phyloP scores from a whole-genome alignment of 2,888 invertebrate genomes.

The Steinernema scapterisci region DNA sequence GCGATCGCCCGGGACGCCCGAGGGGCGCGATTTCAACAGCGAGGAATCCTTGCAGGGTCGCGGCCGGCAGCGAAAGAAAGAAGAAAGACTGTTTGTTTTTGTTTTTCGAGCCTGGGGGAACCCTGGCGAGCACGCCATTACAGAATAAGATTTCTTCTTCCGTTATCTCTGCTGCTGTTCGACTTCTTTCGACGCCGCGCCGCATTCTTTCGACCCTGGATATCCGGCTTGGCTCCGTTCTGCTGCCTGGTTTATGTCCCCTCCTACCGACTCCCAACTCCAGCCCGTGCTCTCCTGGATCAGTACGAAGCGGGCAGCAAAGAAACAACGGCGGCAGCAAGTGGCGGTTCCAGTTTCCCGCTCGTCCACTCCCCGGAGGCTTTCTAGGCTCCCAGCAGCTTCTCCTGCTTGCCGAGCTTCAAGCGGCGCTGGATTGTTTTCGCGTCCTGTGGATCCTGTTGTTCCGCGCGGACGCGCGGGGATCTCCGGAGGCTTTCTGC shows the following conservation, averaged over 20 bases:
- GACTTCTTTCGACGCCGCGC: slow-evolving; percentile 10
- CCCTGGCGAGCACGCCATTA: not conserved
- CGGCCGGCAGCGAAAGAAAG: not conserved
- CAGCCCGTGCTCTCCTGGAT: not conserved
- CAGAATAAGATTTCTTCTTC: not conserved
- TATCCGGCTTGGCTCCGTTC: slow-evolving; percentile 24
- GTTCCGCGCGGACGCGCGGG: slow-evolving; percentile 19
- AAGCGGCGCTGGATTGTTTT: slow-evolving; percentile 3
- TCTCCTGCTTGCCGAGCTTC: not conserved
- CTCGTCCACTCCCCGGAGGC: not conserved
- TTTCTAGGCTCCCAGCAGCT: slow-evolving; percentile 16
- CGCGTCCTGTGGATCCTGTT: slow-evolving; percentile 1
- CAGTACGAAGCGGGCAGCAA: not conserved
- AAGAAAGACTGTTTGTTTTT: slow-evolving; percentile 25
- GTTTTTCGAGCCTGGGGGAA: slow-evolving; percentile 21
- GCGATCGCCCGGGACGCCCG: slow-evolving; percentile 27
- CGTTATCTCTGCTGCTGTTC: not conserved
- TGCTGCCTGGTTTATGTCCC: not conserved
- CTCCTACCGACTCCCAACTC: not conserved
- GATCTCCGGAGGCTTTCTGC: not conserved
- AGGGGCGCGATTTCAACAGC: slow-evolving; percentile 27
- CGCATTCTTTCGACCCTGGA: slow-evolving; percentile 33
- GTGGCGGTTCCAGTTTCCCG: slow-evolving; percentile 14
- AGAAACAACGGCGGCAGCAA: not conserved
- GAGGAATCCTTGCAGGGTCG: slow-evolving; percentile 17